These are phyloP conservation scores for Megamerina dolium DNA, from an alignment of 2,888 invertebrate genomes.

Conservation along the genomic window DNA sequence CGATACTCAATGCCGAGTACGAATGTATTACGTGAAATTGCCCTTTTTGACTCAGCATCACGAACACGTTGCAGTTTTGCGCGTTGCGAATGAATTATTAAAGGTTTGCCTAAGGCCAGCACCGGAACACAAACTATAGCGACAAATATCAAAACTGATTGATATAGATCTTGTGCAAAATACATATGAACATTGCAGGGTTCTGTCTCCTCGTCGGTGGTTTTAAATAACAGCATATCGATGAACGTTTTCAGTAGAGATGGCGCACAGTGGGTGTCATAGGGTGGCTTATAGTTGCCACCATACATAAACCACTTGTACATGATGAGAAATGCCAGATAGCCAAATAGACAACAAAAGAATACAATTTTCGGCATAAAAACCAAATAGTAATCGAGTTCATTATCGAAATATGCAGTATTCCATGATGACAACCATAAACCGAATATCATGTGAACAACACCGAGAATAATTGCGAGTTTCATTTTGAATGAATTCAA, in stretches of 20 bases:
- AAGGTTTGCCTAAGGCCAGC: conserved; percentile 86
- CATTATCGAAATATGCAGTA: conserved; percentile 62
- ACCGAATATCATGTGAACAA: conserved; percentile 91
- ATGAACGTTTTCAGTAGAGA: conserved; percentile 70
- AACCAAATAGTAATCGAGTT: conserved; percentile 65
- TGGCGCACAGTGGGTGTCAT: conserved; percentile 58
- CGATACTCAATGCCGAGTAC: conserved; percentile 25
- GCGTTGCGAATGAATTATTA: conserved; percentile 58
- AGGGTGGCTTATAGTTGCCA: conserved; percentile 43
- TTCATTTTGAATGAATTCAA: conserved; percentile 95
- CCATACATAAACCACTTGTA: conserved; percentile 79
- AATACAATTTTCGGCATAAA: conserved; percentile 88
- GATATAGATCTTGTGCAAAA: conserved; percentile 61
- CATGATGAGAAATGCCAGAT: conserved; percentile 84
- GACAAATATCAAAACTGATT: conserved; percentile 67
- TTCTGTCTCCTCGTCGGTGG: conserved; percentile 20
- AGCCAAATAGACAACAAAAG: conserved; percentile 76
- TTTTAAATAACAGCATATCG: conserved; percentile 67
- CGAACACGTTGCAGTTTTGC: conserved; percentile 45
- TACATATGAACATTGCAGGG: conserved; percentile 60
- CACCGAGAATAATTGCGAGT: conserved; percentile 86
- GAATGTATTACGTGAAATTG: conserved; percentile 18
- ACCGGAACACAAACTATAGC: conserved; percentile 81
- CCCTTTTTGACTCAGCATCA: conserved; percentile 12
- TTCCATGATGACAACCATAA: conserved; percentile 72